Evolutionary conservation across 2,113 vertebrate species (phyloP), one percentile per base, ranked within the genome.

Genomic region (Oxyruncus cristatus): DNA sequence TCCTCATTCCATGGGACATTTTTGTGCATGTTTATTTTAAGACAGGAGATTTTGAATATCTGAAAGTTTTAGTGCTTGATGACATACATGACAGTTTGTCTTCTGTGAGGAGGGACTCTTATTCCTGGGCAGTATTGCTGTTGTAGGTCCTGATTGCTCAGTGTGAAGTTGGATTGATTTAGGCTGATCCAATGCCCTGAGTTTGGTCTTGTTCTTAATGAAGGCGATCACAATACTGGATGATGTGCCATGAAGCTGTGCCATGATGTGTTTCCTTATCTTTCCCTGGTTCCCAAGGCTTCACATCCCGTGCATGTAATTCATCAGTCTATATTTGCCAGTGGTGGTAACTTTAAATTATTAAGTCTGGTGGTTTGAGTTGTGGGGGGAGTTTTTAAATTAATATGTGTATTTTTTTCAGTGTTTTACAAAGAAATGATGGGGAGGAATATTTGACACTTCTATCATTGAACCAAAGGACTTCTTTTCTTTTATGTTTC

Each of bases 401-500:
- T 46, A 72, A 58, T 39, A 22, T 22, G 5, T 62, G 20, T 71
- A 5, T 81, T 72, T 79, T 62, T 86, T 82, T 81, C 24, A 86
- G 17, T 85, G 24, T 90, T 86, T 58, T 92, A 33, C 28, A 55
- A 88, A 86, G 18, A 67, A 87, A 5, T 55, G 5, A 47, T 5
- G 15, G 1, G 0, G 19, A 41, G 19, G 39, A 3, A 18, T 66
- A 37, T 22, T 44, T 86, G 68, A 81, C 39, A 88, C 67, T 78
- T 72, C 32, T 85, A 8, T 77, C n/a, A 23, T 41, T 89, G 71
- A 92, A 91, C 72, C 39, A 76, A 88, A 91, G 67, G 49, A 85
- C 37, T 70, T 90, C 18, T 77, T 85, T 78, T 85, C 37, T 91
- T 95, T 93, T 97, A 7, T 94, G 89, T 98, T 96, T 49, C 97